These are phyloP conservation scores for Tetramorium alpestre DNA, from an alignment of 1,140 invertebrate genomes.

Conservation along the genomic window DNA sequence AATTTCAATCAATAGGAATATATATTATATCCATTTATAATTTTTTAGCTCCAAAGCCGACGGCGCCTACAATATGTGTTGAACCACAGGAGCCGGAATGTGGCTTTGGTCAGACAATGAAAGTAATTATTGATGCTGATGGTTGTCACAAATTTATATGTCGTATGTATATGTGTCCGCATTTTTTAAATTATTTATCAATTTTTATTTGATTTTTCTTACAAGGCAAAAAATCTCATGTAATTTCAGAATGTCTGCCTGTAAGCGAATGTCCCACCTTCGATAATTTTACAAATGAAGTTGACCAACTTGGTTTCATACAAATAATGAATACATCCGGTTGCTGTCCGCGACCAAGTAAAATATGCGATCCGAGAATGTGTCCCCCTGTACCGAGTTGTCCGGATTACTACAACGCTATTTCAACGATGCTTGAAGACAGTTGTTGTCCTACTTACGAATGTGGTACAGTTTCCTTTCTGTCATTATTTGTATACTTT, in stretches of 20 bases:
- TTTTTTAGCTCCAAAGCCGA: constrained; percentile 80
- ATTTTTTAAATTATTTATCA: constrained; percentile 1
- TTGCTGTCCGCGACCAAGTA: constrained; percentile 89
- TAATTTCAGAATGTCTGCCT: constrained; percentile 88
- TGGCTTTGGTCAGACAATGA: constrained; percentile 89
- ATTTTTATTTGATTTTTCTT: neutral
- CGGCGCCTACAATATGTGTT: constrained; percentile 86
- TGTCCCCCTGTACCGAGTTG: constrained; percentile 88
- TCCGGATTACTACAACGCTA: constrained; percentile 86
- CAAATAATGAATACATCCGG: constrained; percentile 87
- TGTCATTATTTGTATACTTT: neutral
- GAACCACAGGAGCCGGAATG: constrained; percentile 89
- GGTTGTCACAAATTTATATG: constrained; percentile 90
- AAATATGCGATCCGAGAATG: constrained; percentile 87
- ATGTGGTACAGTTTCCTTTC: constrained; percentile 86
- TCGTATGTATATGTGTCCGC: constrained; percentile 83
- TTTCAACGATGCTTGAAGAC: constrained; percentile 81
- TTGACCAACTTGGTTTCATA: constrained; percentile 87
- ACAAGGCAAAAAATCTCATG: neutral
- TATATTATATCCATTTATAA: neutral
- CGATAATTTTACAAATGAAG: constrained; percentile 80
- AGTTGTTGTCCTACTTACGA: constrained; percentile 89
- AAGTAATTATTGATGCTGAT: constrained; percentile 87
- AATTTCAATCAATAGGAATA: neutral
- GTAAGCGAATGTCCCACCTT: constrained; percentile 88